Conservation (phyloP, 2,797 vertebrate genomes). For the Protonibea diacanthus region DNA sequence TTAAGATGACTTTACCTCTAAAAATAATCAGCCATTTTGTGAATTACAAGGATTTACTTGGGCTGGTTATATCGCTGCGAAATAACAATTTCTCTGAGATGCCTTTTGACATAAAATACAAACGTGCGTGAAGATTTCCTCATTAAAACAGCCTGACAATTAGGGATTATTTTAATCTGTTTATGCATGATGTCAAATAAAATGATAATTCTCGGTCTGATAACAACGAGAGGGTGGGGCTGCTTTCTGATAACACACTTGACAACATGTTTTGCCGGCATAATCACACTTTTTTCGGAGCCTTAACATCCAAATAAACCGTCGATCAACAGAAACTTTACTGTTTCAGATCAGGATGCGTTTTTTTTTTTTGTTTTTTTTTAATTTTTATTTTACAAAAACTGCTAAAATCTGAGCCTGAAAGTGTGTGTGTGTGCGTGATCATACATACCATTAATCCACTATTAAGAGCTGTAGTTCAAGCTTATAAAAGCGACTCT, state of each 20-base stretch:
- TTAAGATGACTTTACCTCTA: not conserved
- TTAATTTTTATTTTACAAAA: not conserved
- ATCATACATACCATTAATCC: not conserved
- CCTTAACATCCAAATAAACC: not conserved
- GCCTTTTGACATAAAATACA: not conserved
- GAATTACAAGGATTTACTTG: not conserved
- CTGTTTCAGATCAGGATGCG: not conserved
- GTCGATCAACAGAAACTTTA: not conserved
- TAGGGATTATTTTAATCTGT: not conserved
- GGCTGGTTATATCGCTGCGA: not conserved
- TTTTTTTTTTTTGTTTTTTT: not conserved
- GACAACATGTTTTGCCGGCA: slow-evolving; percentile 4
- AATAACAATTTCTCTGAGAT: not conserved
- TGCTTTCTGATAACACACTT: slow-evolving; percentile 18
- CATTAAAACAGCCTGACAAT: not conserved
- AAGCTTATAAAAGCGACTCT: not conserved
- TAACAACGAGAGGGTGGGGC: slow-evolving; percentile 38
- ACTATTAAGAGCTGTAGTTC: not conserved
- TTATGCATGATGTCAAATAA: slow-evolving; percentile 3
- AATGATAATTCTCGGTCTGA: slow-evolving; percentile 1
- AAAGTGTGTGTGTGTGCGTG: not conserved
- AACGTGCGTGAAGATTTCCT: not conserved
- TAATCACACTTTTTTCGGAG: not conserved
- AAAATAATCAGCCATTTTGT: not conserved
- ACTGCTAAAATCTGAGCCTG: not conserved